These are phyloP conservation scores for Agriopis marginaria DNA, from an alignment of 2,888 invertebrate genomes.

Conservation along the genomic window DNA sequence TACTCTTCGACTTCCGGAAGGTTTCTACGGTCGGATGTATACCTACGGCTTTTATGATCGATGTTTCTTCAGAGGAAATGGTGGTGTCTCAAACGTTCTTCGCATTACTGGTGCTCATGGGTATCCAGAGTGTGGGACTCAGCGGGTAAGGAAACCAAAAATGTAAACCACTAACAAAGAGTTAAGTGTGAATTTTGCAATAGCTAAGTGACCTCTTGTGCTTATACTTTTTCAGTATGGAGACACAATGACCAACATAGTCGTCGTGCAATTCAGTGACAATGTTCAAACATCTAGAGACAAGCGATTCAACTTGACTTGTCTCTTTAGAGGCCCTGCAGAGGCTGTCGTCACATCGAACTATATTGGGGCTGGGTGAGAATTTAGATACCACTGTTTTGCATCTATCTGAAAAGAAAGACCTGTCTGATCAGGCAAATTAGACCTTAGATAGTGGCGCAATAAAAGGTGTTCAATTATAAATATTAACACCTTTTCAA, in stretches of 20 bases:
- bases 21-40: constrained; percentile 95
- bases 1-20: constrained; percentile 94
- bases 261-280: constrained; percentile 97
- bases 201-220: neutral
- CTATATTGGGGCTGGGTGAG: constrained; percentile 96
- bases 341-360: constrained; percentile 97
- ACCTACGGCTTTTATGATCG: constrained; percentile 96
- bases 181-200: neutral
- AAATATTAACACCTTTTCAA: neutral
- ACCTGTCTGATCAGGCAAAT: neutral
- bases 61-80: constrained; percentile 96
- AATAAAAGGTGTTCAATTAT: neutral
- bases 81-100: constrained; percentile 93
- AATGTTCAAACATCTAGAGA: constrained; percentile 96
- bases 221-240: constrained; percentile 89
- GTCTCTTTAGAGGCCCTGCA: constrained; percentile 95
- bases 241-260: constrained; percentile 97
- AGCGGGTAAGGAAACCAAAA: constrained; percentile 85
- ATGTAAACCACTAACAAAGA: neutral
- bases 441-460: neutral
- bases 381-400: constrained; percentile 11
- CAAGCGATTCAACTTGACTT: constrained; percentile 97
- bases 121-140: constrained; percentile 97
- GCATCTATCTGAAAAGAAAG: constrained; percentile 51
- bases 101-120: constrained; percentile 96